These are phyloP conservation scores for Apodemia mormo DNA, from an alignment of 2,888 invertebrate species.

Conservation along the genomic window DNA sequence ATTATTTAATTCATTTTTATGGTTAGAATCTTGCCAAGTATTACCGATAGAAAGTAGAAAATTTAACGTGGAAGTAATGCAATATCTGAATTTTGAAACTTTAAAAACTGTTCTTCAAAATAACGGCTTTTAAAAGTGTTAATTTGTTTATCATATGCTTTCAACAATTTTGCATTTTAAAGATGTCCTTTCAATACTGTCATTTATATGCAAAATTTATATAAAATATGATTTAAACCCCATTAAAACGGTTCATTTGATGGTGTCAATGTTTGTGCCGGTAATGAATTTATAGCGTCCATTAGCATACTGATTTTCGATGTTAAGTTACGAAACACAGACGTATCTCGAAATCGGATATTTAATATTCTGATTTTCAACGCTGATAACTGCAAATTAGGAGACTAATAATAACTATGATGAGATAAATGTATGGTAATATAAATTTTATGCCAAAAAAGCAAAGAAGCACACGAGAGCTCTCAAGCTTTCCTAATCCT, in stretches of 20 bases:
- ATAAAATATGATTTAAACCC: conserved; percentile 34
- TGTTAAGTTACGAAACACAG: conserved; percentile 2
- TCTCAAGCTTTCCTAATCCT: too few relatives aligned
- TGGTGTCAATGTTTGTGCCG: conserved; percentile 34
- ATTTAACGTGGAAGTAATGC: too few relatives aligned
- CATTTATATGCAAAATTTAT: conserved; percentile 14
- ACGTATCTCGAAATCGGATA: background rate
- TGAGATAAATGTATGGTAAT: too few relatives aligned
- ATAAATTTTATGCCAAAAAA: too few relatives aligned
- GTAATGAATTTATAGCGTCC: conserved; percentile 42
- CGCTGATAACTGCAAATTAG: background rate
- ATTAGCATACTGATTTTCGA: conserved; percentile 31
- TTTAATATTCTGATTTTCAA: background rate
- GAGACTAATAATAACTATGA: background rate
- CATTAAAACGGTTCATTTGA: conserved; percentile 38
- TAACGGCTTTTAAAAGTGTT: too few relatives aligned
- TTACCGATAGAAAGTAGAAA: too few relatives aligned
- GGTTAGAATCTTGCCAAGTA: too few relatives aligned
- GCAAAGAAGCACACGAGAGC: too few relatives aligned
- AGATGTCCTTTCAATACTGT: background rate
- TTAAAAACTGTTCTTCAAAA: too few relatives aligned
- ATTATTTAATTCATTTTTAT: too few relatives aligned
- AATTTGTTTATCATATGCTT: background rate
- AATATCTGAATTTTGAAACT: too few relatives aligned
- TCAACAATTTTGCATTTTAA: background rate